Evolutionary conservation across 2,113 vertebrate species (phyloP).

Genomic region (Terrapene triunguis): DNA sequence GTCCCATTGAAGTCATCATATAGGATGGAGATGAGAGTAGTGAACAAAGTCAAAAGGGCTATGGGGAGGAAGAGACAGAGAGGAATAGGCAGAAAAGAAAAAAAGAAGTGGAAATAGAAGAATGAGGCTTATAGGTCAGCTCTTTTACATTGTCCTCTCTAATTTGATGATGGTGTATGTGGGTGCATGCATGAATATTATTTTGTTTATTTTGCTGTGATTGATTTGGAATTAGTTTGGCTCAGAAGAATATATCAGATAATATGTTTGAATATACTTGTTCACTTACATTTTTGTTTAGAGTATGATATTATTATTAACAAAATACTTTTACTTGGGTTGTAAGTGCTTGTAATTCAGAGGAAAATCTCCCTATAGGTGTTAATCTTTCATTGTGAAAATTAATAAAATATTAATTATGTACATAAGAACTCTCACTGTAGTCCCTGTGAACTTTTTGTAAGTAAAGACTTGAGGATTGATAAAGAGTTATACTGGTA

Average conservation of each 20-base stretch:
- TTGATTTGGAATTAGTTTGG: not conserved
- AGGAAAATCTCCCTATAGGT: not conserved
- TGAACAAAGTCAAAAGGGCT: not conserved
- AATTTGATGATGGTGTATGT: not conserved
- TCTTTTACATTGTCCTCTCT: not conserved
- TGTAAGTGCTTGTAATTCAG: not conserved
- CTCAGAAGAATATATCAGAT: not conserved
- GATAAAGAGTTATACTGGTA: rapidly evolving
- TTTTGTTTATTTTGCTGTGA: not conserved
- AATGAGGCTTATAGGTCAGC: not conserved
- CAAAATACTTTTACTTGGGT: not conserved
- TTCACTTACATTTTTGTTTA: not conserved
- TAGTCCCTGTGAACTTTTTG: not conserved
- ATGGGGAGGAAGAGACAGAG: not conserved
- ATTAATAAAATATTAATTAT: not conserved
- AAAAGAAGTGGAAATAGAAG: not conserved
- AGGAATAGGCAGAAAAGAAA: not conserved
- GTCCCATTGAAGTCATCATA: not conserved
- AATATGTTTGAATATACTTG: not conserved
- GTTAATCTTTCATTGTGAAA: not conserved
- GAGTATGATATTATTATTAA: not conserved
- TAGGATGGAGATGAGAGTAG: not conserved
- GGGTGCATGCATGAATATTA: not conserved
- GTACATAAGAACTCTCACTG: not conserved
- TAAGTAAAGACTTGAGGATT: not conserved